A percentile compares a stretch with the other conserved stretches of the same genome.
These are phyloP conservation scores for Petrocephalus sullivani DNA, from an alignment of 2,797 vertebrate genomes.

Conservation along the genomic window DNA sequence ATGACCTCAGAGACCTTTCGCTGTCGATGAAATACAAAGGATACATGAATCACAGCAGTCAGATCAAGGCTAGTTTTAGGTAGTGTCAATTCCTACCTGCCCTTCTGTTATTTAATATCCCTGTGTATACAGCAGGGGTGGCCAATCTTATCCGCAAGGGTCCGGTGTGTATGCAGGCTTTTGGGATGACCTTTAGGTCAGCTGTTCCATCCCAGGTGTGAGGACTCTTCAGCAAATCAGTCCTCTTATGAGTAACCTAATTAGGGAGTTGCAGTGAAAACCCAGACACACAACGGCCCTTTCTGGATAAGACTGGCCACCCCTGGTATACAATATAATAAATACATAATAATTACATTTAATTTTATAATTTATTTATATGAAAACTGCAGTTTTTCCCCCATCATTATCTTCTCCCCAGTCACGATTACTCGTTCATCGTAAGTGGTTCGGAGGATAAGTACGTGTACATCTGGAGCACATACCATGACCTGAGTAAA, in stretches of 20 bases:
- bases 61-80: slow-evolving; percentile 99
- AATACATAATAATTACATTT: not conserved
- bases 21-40: slow-evolving; percentile 99
- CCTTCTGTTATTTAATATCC: not conserved
- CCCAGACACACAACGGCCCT: no score
- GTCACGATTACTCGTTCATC: slow-evolving; percentile 95
- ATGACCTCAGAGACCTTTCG: slow-evolving; percentile 93
- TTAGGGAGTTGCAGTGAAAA: no score
- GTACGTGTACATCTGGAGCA: slow-evolving; percentile 98
- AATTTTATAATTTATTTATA: no score
- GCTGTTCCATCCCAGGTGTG: no score
- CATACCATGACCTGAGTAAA: slow-evolving; percentile 96
- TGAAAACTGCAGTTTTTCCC: no score
- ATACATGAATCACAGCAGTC: slow-evolving; percentile 97
- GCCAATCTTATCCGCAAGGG: no score
- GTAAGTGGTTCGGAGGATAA: slow-evolving; percentile 97
- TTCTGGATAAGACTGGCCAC: no score
- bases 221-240: no score
- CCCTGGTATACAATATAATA: not conserved
- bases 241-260: no score
- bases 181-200: no score
- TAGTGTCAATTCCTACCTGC: slow-evolving; percentile 43
- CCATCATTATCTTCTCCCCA: slow-evolving; percentile 34
- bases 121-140: no score
- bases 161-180: no score